Evolutionary conservation across 92 coral and sea anemone genomes (phyloP).

Genomic region (Pocillopora meandrina): DNA sequence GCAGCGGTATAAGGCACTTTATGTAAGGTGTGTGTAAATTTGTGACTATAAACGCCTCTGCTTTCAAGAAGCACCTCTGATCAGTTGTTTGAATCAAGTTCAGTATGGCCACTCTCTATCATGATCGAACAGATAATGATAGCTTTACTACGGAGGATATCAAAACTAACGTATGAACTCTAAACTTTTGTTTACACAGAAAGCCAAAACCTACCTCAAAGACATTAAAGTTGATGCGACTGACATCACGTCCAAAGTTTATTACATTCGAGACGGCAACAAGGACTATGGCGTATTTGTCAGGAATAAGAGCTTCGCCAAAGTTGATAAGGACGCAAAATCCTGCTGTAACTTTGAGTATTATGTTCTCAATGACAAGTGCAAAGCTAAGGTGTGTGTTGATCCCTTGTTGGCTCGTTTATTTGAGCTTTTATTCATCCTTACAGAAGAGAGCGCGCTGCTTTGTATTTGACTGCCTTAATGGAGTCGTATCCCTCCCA

Average conservation of each 20-base stretch:
- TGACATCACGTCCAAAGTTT: constrained; percentile 56
- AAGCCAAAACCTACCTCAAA: constrained; percentile 51
- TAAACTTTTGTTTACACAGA: constrained; percentile 27
- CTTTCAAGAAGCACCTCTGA: no score
- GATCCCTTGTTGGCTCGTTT: no score
- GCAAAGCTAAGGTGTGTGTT: constrained; percentile 68
- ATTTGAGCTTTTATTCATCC: no score
- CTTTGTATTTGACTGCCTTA: no score
- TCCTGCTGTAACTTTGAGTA: constrained; percentile 83
- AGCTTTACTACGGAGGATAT: background rate
- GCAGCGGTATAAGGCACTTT: no score
- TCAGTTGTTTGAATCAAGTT: no score
- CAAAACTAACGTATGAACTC: background rate
- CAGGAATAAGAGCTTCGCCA: constrained; percentile 33
- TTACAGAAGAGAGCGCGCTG: no score
- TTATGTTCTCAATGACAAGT: constrained; percentile 75
- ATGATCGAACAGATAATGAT: background rate
- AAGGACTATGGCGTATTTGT: constrained; percentile 44
- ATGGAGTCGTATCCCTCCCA: no score
- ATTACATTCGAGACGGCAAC: constrained; percentile 52
- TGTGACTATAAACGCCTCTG: no score
- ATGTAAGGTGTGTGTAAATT: no score
- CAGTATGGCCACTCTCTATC: background rate
- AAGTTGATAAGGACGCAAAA: background rate
- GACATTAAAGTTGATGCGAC: constrained; percentile 51